Conservation (phyloP, 2,888 invertebrate genomes). For the Melitaea athalia region DNA sequence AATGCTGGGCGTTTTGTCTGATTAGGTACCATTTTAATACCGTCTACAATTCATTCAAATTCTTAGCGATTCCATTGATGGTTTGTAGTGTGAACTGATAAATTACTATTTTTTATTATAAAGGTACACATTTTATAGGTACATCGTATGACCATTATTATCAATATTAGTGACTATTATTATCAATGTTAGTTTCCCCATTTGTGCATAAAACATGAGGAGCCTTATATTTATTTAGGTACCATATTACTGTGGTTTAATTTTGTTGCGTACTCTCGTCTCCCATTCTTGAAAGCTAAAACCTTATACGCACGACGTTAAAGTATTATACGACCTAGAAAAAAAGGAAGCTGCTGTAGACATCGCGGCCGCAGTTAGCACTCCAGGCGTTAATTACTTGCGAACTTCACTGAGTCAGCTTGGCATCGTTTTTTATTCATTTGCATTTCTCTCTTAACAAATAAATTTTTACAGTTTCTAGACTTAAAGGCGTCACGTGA, state of each 20-base stretch:
- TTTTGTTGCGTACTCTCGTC: neutral
- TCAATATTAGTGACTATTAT: too few species aligned
- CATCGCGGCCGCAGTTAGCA: constrained; percentile 55
- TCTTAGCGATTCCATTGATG: neutral
- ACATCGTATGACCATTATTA: too few species aligned
- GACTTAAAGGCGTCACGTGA: constrained; percentile 22
- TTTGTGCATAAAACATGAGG: neutral
- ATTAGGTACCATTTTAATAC: neutral
- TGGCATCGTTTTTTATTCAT: constrained; percentile 47
- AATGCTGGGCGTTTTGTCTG: neutral
- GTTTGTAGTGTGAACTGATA: neutral
- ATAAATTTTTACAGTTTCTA: constrained; percentile 20
- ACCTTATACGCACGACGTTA: constrained; percentile 8
- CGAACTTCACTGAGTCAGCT: constrained; percentile 60
- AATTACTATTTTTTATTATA: neutral
- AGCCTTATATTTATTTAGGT: neutral
- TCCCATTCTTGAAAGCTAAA: constrained; percentile 2
- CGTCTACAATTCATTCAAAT: neutral
- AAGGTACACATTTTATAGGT: too few species aligned
- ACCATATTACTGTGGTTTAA: neutral
- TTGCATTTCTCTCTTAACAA: constrained; percentile 45
- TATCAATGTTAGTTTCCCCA: neutral
- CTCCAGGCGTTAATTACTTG: constrained; percentile 59
- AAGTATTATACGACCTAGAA: constrained; percentile 37
- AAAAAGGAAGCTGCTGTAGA: constrained; percentile 42